Evolutionary conservation across 1,140 invertebrate genomes (phyloP).

Genomic region (Scaptomyza graminum): DNA sequence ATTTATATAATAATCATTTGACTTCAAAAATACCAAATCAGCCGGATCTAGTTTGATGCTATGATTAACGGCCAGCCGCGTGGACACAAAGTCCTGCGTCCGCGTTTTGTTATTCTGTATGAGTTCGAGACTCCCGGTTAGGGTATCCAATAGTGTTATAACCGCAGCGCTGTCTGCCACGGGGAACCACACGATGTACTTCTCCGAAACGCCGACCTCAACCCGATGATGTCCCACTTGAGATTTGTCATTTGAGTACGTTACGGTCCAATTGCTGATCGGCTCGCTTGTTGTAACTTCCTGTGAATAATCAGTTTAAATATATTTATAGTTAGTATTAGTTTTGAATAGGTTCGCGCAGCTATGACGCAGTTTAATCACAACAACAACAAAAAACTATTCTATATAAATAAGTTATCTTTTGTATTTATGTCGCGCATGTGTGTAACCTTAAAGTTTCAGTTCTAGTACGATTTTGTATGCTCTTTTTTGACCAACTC

Average conservation of each 20-base stretch:
- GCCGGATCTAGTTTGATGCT: slow-evolving; percentile 85
- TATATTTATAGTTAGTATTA: not conserved
- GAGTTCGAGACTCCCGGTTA: slow-evolving; percentile 87
- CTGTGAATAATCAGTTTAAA: slow-evolving; percentile 27
- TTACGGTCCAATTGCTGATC: slow-evolving; percentile 85
- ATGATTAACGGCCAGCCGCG: slow-evolving; percentile 85
- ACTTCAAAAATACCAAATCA: slow-evolving; percentile 86
- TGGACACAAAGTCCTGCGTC: slow-evolving; percentile 87
- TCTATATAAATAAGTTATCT: slow-evolving; percentile 1
- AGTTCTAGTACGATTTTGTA: too few relatives aligned
- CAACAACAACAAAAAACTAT: not conserved
- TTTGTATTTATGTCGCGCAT: not conserved
- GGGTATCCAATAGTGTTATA: slow-evolving; percentile 85
- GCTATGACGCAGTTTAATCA: slow-evolving; percentile 5
- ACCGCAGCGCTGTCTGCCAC: slow-evolving; percentile 81
- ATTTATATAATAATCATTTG: slow-evolving; percentile 86
- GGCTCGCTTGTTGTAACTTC: slow-evolving; percentile 47
- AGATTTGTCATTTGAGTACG: slow-evolving; percentile 84
- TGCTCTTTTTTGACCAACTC: too few relatives aligned
- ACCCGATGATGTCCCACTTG: slow-evolving; percentile 86
- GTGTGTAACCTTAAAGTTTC: not conserved
- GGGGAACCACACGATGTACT: slow-evolving; percentile 56
- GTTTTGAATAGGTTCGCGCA: not conserved
- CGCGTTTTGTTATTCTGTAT: slow-evolving; percentile 86
- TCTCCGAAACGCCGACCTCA: slow-evolving; percentile 85